These are phyloP conservation scores for Psylliodes chrysocephalus DNA, from an alignment of 2,888 invertebrate genomes.

Conservation along the genomic window DNA sequence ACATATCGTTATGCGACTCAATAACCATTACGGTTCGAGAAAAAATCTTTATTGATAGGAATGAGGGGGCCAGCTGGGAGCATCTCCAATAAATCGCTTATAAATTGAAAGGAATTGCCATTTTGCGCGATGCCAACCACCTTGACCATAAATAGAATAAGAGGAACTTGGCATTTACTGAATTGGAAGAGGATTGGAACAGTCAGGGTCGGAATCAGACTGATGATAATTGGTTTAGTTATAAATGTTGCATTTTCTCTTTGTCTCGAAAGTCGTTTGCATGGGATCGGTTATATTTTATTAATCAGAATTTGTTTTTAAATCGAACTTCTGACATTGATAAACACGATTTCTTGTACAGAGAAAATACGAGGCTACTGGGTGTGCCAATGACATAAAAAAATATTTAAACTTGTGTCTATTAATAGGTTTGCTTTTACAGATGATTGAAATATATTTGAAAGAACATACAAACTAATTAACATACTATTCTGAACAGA, in stretches of 20 bases:
- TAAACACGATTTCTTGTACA: too few species aligned
- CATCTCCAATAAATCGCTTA: slow-evolving; percentile 33
- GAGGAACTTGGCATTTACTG: slow-evolving; percentile 43
- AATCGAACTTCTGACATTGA: too few species aligned
- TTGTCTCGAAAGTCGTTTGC: too few species aligned
- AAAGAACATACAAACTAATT: too few species aligned
- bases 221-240: neutral
- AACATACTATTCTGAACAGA: too few species aligned
- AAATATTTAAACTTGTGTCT: too few species aligned
- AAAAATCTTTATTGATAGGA: slow-evolving; percentile 31
- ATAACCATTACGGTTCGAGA: slow-evolving; percentile 11
- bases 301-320: too few species aligned
- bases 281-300: too few species aligned
- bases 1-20: slow-evolving; percentile 16
- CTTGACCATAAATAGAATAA: slow-evolving; percentile 48
- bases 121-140: slow-evolving; percentile 42
- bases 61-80: slow-evolving; percentile 28
- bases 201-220: slow-evolving; percentile 5
- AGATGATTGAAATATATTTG: too few species aligned
- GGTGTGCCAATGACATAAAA: too few species aligned
- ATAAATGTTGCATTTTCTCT: neutral
- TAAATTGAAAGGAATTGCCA: slow-evolving; percentile 47
- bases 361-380: too few species aligned
- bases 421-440: too few species aligned
- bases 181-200: slow-evolving; percentile 1